Conservation (phyloP, 2,888 invertebrate species). For the Mycalesis mineus region DNA sequence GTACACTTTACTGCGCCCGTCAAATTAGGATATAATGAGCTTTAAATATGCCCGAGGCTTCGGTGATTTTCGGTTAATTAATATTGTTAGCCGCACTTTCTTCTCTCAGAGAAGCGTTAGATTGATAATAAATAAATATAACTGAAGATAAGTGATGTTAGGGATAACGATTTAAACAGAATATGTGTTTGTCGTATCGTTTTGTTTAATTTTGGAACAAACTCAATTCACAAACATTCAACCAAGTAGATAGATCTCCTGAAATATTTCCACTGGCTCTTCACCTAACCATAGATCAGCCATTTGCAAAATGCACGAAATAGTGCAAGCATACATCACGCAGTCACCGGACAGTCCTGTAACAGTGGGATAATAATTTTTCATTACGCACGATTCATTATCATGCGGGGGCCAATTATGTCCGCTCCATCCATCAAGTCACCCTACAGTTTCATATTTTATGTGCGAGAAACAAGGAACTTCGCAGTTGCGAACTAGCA, state of each 20-base stretch:
- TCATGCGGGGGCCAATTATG: conserved; percentile 70
- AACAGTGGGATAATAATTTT: conserved; percentile 61
- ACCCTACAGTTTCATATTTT: conserved; percentile 62
- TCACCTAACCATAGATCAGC: conserved; percentile 27
- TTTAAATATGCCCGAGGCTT: too few relatives aligned
- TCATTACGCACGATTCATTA: conserved; percentile 75
- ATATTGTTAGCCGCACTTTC: too few relatives aligned
- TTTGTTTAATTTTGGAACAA: background rate
- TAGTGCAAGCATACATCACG: conserved; percentile 56
- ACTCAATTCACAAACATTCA: background rate
- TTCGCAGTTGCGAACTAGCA: background rate
- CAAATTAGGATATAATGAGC: too few relatives aligned
- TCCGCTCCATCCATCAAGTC: conserved; percentile 66
- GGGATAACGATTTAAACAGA: too few relatives aligned
- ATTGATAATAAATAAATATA: too few relatives aligned
- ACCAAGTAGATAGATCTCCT: too few relatives aligned
- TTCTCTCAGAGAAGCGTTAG: too few relatives aligned
- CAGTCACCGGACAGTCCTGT: conserved; percentile 41
- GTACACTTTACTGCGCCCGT: too few relatives aligned
- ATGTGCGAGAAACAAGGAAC: conserved; percentile 33
- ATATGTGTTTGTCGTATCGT: background rate
- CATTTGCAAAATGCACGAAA: conserved; percentile 53
- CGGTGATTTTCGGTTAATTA: too few relatives aligned
- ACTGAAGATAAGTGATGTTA: too few relatives aligned
- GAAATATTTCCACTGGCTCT: background rate